Evolutionary conservation across 2,797 vertebrate species (phyloP), one percentile per base, ranked within the genome.

Genomic region (Myoxocephalus aenaeus): DNA sequence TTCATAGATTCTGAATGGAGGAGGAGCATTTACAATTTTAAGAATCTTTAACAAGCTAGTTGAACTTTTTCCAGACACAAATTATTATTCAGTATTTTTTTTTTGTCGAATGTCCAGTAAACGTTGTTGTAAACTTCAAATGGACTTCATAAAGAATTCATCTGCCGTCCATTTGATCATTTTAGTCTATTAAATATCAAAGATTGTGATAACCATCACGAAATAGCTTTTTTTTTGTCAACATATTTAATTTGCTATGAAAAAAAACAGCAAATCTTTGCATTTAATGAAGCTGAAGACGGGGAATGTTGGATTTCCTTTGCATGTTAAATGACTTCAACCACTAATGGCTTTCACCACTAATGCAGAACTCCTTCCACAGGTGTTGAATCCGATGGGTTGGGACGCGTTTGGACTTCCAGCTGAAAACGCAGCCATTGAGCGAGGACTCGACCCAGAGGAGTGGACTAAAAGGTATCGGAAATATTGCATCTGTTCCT

Each of bases 301-400:
- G 0, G 12, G 58, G n/a, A 15, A 20, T 50, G 5, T 63, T 29
- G n/a, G 3, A 7, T 5, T 14, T 22, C 36, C 18, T 25, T 53
- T 40, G 14, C 20, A 14, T 14, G 8, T 9, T 40, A 27, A 62
- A 27, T 10, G 2, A 38, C 7, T 53, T 58, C 1, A 46, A 18
- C 18, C 2, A 20, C 11, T 69, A 11, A 82, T 13, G 7, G 0
- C 40, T 51, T 51, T 48, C 53, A 18, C 18, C 2, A 20, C 11
- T 69, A 11, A 82, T 13, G 7, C 15, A 20, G 1, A 36, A 56
- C 1, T 82, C 14, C 32, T 2, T 86, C 73, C 13, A 18, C 83
- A 99, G 98, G 98, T 99, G 74, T 92, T 99, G 76, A 98, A 99
- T 92, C 98, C 98, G 0, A 99, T 99, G 97, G 98, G 98, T n/a